Evolutionary conservation across 1,140 invertebrate species (phyloP).

Genomic region (Aphelenchoides avenae): DNA sequence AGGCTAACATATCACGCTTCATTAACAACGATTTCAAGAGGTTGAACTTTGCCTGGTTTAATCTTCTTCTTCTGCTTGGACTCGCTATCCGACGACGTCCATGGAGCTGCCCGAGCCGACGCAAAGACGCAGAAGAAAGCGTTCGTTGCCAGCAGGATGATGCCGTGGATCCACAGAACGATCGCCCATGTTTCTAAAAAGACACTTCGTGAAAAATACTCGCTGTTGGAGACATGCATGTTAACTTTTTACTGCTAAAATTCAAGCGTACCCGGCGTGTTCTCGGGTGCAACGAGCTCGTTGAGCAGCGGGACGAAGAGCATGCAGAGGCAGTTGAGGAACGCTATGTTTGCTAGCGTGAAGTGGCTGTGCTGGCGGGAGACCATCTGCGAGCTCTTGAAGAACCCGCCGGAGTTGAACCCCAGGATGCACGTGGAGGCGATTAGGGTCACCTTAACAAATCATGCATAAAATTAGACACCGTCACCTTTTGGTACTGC

Average conservation of each 20-base stretch:
- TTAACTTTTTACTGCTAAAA: not conserved
- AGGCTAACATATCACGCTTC: too few relatives aligned
- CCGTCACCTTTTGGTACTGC: not conserved
- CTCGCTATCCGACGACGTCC: conserved; percentile 35
- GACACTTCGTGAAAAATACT: not conserved
- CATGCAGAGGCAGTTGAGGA: conserved; percentile 57
- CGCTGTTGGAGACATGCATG: conserved; percentile 1
- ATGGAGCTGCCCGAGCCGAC: conserved; percentile 43
- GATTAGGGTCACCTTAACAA: conserved; percentile 36
- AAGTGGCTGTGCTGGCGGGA: conserved; percentile 57
- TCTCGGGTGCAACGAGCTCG: conserved; percentile 52
- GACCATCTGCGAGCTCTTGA: conserved; percentile 48
- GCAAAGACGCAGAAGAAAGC: conserved; percentile 50
- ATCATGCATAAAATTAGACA: not conserved
- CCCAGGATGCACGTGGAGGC: conserved; percentile 43
- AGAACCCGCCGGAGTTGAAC: conserved; percentile 48
- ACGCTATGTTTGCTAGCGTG: conserved; percentile 56
- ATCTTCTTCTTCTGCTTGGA: conserved; percentile 12
- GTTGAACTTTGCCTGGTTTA: too few relatives aligned
- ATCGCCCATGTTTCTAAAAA: conserved; percentile 49
- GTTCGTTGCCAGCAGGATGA: conserved; percentile 45
- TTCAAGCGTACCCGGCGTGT: conserved; percentile 35
- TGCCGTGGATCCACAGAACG: conserved; percentile 53
- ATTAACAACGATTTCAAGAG: too few relatives aligned
- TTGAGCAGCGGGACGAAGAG: conserved; percentile 49